Evolutionary conservation across 1,140 invertebrate species (phyloP), one percentile per base, ranked within the genome.

Genomic region (Macrotrachela quadricornifera): DNA sequence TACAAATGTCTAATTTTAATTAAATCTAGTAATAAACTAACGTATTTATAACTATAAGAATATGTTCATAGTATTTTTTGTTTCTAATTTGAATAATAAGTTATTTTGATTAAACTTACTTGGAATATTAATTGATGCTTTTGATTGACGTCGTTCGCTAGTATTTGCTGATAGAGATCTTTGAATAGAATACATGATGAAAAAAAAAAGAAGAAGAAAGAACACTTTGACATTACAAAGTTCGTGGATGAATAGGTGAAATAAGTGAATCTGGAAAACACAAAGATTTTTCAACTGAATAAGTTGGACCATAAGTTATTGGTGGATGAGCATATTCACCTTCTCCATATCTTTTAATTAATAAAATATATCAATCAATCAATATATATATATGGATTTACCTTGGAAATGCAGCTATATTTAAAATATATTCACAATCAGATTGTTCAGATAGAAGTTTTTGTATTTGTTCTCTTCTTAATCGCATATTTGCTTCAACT

Each of bases 221-320:
- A 54, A n/a, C n/a, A n/a, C n/a, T n/a, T n/a, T n/a, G n/a, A n/a
- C n/a, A 14, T 42, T 42, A 54, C 46, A 60, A 63, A 66, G 94
- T 97, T 57, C 92, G 75, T 21, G 91, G 91, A 78, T 97, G 92
- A 30, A 83, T 85, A 15, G 76, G 76, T 71, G 78, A 92, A 60
- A 96, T 92, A 11, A 78, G 86, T 62, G 88, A 81, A 69, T 96
- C 86, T 0, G 92, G 88, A 64, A 90, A 91, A 72, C 88, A 99
- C 8, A 90, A 71, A 2, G 90, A 95, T 53, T 16, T 17, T 6
- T 46, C 21, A 4, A 30, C 21, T 4, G 21, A 30, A 30, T 8
- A 30, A 4, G 21, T 4, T 30, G 21, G 21, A 30, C 21, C 21
- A 30, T 30, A 30, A 4, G 2, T 8, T 4, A 30, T 30, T 30